Evolutionary conservation across 2,113 vertebrate species (phyloP), one percentile per base, ranked within the genome.

Genomic region (Prunella himalayana): DNA sequence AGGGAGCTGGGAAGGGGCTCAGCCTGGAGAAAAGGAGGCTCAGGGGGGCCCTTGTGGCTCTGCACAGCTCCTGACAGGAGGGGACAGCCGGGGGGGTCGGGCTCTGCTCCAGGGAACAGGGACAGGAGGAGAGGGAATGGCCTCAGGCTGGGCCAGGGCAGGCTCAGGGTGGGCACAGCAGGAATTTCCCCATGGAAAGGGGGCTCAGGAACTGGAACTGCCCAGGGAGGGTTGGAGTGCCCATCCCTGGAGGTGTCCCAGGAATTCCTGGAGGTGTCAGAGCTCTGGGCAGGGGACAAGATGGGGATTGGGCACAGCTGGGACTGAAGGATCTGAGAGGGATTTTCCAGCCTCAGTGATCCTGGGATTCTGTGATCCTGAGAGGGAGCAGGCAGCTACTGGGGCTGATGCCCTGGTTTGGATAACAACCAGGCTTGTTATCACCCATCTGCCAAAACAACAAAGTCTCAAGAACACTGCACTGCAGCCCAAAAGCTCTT

Each of bases 271-370:
- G 71, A 31, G 1, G 8, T 61, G 41, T 45, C 3, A 8, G 54
- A 0, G 28, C 45, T 33, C 49, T 54, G 39, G 25, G 76, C 37
- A 77, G 25, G 53, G 37, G 27, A 68, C 22, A 51, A 0, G 63
- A 33, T 51, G 39, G 28, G 39, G 0, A 39, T 4, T 0, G 2
- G 47, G 7, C 13, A 47, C n/a, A 71, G 23, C 2, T 4, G 6
- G 33, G 54, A 53, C 28, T 47, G 3, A 0, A 3, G 2, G 57
- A 2, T 0, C 49, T 42, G 30, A 9, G 13, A 37, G 51, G 27
- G 18, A 4, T 59, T 65, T 20, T 51, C 27, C 33, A 59, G 0
- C 22, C 33, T 20, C 35, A 19, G 3, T 10, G 7, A 19, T 15
- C 11, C 10, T 23, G 7, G 5, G n/a, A 47, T 47, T 53, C 56